Evolutionary conservation across 2,888 invertebrate genomes (phyloP).

Genomic region (Maniola hyperantus): DNA sequence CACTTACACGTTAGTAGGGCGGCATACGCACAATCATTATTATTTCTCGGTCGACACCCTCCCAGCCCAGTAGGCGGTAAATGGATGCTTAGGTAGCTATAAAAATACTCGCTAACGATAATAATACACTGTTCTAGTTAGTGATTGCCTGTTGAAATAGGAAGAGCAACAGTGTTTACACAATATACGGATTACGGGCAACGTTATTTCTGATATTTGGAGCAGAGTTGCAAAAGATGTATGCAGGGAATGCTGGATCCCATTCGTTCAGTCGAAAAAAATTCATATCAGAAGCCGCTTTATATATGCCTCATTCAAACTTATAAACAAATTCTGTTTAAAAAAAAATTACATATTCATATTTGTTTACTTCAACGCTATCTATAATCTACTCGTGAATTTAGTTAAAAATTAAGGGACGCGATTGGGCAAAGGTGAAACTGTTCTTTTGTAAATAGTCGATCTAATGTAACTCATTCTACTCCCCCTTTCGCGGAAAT

Average conservation of each 20-base stretch:
- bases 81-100: conserved; percentile 66
- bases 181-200: conserved; percentile 35
- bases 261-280: background rate
- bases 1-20: no score
- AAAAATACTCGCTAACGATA: conserved; percentile 68
- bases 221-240: conserved; percentile 20
- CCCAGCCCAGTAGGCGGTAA: conserved; percentile 65
- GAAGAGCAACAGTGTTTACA: conserved; percentile 43
- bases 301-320: background rate
- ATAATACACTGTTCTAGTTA: conserved; percentile 63
- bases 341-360: no score
- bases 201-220: conserved; percentile 34
- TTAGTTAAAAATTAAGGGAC: no score
- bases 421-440: no score
- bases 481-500: no score
- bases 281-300: background rate
- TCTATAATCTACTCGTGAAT: background rate
- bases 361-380: background rate
- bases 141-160: conserved; percentile 61
- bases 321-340: no score
- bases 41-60: conserved; percentile 63
- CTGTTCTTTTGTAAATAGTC: no score
- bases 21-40: background rate
- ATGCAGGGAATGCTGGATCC: conserved; percentile 16
- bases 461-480: no score